Base-by-base conservation (phyloP, 2,797 vertebrate genomes). In the Oreortyx pictus region DNA sequence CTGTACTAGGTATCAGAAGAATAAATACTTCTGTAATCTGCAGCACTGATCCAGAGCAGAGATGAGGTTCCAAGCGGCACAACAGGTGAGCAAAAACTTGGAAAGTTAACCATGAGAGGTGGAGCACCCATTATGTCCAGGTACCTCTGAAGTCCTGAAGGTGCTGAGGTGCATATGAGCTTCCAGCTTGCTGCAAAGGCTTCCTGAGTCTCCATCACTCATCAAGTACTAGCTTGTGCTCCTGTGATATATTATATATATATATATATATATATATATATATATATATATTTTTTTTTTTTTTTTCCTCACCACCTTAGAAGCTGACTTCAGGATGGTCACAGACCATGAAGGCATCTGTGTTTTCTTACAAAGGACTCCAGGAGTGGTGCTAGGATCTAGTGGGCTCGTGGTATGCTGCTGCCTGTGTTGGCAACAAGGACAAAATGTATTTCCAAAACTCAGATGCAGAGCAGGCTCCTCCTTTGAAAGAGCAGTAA, bases 381-480 rank as follows among this genome's bases (percentile, higher is more conserved):
- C 14, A 43, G 43, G 77, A 94, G 64, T 1, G 0, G 31, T 88
- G 67, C n/a, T 43, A 49, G 52, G 81, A 56, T 62, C 66, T 60
- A 64, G 4, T 31, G 54, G 49, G 62, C 20, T 11, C 10, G 15
- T 1, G 1, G 11, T 15, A 35, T 13, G 5, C 13, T 73, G 56
- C 46, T 92, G 35, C 35, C 82, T 93, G 56, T 73, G 44, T 86
- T 82, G 70, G 82, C 70, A 88, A 88, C 20, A n/a, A 7, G 29
- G 76, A 86, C 31, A 91, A 75, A 33, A 94, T 62, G 31, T 73
- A 89, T 81, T 92, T 95, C 41, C 74, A 86, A 88, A 96, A 86
- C 71, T 82, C 47, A 75, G 50, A 64, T 3, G 46, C 49, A 72
- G 65, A 88, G 70, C 35, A 68, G 24, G 57, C 68, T 81, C n/a